Base-by-base conservation (phyloP, 2,888 invertebrate species). In the Dryococelus australis region DNA sequence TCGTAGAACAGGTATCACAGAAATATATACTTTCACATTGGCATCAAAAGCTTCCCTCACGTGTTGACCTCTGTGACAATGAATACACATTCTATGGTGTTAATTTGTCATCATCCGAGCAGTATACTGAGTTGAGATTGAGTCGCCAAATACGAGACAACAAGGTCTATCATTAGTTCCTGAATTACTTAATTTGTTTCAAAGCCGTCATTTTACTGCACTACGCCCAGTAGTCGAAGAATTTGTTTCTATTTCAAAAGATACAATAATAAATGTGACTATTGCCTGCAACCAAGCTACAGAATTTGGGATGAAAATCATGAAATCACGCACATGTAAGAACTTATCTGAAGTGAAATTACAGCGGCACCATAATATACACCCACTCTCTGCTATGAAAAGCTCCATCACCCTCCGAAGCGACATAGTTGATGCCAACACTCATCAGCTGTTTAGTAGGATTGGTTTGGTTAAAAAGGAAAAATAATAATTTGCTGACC, bases 141-240 rank as follows among this genome's bases (percentile, higher is more conserved):
- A 80, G n/a, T 80, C 80, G 13, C 0, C 24, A n/a, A 4, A 28
- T 28, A 3, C 80, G 27, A 13, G 80, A 0, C 28, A 79, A 24
- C 20, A 80, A 80, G 26, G 80, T n/a, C 80, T 80, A 0, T n/a
- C 6, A 24, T 12, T 27, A 12, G 24, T 80, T n/a, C 26, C 28
- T 80, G 28, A 26, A 80, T 28, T n/a, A n/a, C n/a, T n/a, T n/a
- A n/a, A n/a, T n/a, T 80, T 16, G 80, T 28, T n/a, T n/a, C 27
- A 80, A 28, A 80, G 24, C 26, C 26, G n/a, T 80, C 12, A 80
- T n/a, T 13, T 9, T 80, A n/a, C 0, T 79, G 79, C 79, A 26
- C 79, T 24, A 79, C 10, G 79, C n/a, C 79, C 79, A 79, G 79
- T 1, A n/a, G 80, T n/a, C n/a, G n/a, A 80, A n/a, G 80, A 80